Conservation (phyloP, 1,140 invertebrate genomes). For the Myzus persicae region DNA sequence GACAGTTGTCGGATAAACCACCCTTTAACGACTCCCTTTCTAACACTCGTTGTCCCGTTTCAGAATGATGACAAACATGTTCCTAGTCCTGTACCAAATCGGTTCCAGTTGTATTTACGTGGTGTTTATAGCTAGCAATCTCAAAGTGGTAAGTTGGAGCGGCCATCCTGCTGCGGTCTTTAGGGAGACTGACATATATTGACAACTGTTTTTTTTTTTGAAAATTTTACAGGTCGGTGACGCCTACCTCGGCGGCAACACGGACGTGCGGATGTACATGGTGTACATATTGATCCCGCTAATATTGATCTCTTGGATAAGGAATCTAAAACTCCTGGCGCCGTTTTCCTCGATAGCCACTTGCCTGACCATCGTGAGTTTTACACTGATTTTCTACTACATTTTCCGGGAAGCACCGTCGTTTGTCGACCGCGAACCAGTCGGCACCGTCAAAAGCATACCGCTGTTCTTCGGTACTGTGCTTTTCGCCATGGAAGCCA, state of each 20-base stretch:
- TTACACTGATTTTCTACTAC: conserved; percentile 76
- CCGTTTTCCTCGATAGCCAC: conserved; percentile 81
- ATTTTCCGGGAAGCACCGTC: conserved; percentile 71
- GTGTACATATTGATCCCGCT: conserved; percentile 72
- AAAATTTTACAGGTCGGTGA: conserved; percentile 66
- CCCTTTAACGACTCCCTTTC: not conserved
- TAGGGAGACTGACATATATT: not conserved
- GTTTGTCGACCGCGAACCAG: conserved; percentile 65
- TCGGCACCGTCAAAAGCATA: conserved; percentile 66
- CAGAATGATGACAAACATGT: conserved; percentile 72
- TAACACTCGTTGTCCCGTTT: conserved; percentile 60
- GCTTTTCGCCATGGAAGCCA: conserved; percentile 74
- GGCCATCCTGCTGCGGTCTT: not conserved
- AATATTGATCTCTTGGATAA: conserved; percentile 74
- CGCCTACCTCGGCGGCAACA: conserved; percentile 65
- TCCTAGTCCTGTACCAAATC: conserved; percentile 82
- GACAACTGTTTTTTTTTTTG: not conserved
- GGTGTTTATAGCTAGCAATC: conserved; percentile 81
- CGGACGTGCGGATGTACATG: conserved; percentile 68
- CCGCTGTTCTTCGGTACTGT: conserved; percentile 74
- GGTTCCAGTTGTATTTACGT: conserved; percentile 90
- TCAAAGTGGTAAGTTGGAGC: conserved; percentile 67
- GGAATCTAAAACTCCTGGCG: conserved; percentile 77
- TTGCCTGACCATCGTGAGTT: conserved; percentile 70
- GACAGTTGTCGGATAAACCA: not conserved